phyloP scores from a whole-genome alignment of 2,888 invertebrate genomes.

The Neelides folsomi region DNA sequence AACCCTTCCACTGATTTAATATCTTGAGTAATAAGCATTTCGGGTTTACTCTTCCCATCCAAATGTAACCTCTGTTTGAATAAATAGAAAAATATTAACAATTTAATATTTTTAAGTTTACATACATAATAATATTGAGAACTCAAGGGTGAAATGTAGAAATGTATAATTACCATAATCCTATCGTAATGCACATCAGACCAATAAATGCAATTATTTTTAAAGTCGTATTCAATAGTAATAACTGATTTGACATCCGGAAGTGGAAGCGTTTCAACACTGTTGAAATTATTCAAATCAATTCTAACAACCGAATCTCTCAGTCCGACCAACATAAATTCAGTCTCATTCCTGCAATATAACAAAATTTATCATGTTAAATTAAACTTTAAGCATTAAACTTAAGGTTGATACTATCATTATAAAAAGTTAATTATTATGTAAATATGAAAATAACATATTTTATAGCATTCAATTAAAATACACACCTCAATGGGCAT shows the following conservation, averaged over 20 bases:
- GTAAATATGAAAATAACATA: neutral
- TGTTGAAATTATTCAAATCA: constrained; percentile 46
- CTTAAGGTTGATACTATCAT: neutral
- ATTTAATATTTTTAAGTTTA: neutral
- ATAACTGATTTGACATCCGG: constrained; percentile 62
- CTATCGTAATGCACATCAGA: constrained; percentile 68
- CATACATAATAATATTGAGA: neutral
- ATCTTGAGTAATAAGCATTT: constrained; percentile 59
- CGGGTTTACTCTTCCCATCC: constrained; percentile 51
- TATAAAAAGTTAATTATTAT: neutral
- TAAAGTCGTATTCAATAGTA: constrained; percentile 72
- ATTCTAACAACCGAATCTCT: constrained; percentile 61
- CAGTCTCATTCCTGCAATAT: constrained; percentile 45
- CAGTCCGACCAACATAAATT: constrained; percentile 68
- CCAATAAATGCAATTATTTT: constrained; percentile 75
- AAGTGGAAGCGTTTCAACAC: constrained; percentile 52
- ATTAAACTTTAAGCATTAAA: too few relatives aligned
- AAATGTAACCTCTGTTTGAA: constrained; percentile 51
- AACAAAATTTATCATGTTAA: constrained; percentile 8
- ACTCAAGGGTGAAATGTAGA: neutral
- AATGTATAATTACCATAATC: constrained; percentile 45
- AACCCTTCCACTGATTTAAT: constrained; percentile 73
- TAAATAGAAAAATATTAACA: neutral
- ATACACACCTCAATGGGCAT: constrained; percentile 40
- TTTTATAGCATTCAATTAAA: neutral